Base-by-base conservation (phyloP, 2,888 invertebrate genomes). In the Eurytoma adleriae region DNA sequence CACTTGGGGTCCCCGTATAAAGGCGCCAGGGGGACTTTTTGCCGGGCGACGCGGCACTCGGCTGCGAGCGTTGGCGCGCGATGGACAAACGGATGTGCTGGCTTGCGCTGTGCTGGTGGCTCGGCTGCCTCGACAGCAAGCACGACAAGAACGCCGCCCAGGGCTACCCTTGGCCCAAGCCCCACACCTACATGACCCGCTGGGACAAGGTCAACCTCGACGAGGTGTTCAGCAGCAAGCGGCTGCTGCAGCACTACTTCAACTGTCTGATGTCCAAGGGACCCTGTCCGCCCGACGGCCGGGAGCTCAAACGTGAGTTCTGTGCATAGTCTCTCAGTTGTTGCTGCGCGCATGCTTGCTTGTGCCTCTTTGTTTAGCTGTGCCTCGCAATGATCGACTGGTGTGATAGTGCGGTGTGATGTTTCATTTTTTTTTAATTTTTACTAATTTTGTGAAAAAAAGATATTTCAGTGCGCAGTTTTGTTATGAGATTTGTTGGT, bases 141-240 rank as follows among this genome's bases (percentile, higher is more conserved):
- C 40, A 48, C 48, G 74, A 78, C 20, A 72, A 50, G 16, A 59
- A 18, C 16, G 48, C 1, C 3, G 75, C 54, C 54, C 52, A 40
- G 10, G 78, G 75, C 13, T 78, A 80, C 40, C 78, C 64, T 4
- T 85, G 85, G 86, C 85, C 85, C 3, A 84, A 80, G 67, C 82
- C 80, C 16, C 80, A 86, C 59, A 84, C 84, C 77, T 93, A 93
- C 84, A 90, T 91, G 52, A 92, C 91, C 40, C 92, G 94, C 86
- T 95, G 95, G 88, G 95, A 95, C 87, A 94, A 94, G 88, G 90
- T 95, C 84, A 94, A 95, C 88, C 91, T 95, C 40, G 94, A 95
- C 83, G 93, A 93, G 66, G 93, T 95, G 84, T 92, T 96, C 85
- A 92, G 93, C 69, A 95, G 94, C 88, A 94, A 94, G 85, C 92